Base-by-base conservation (phyloP, 1,140 invertebrate species). In the Ephestia elutella region DNA sequence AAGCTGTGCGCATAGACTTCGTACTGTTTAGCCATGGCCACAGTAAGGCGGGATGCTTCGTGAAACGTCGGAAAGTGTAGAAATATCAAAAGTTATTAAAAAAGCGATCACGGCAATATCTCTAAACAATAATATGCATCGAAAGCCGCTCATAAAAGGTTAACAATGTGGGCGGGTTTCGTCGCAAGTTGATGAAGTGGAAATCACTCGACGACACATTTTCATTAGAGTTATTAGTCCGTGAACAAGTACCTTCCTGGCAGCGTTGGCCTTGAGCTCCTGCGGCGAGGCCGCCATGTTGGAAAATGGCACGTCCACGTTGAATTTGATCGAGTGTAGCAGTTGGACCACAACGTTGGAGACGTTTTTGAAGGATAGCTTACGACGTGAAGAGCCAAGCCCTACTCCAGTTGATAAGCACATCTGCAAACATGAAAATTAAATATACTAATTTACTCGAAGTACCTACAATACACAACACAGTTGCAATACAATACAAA, bases 341-440 rank as follows among this genome's bases (percentile, higher is more conserved):
- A 97, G 89, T 76, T 97, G 95, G 61, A 97, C 94, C 13, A 97
- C 96, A 59, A 97, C 95, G 83, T 95, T 96, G 53, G 95, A 96
- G 0, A 97, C 95, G 86, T 96, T 97, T 86, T 96, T 95, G 90
- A 97, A 97, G 49, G 95, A 96, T 18, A 97, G 90, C 81, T 97
- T 97, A 59, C 95, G 89, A 51, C 94, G 90, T 62, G 92, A 92
- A 55, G 91, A 90, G 0, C 89, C 78, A 77, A 92, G 63, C 90
- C 93, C 73, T 90, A 90, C 66, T 90, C 93, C 77, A 89, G 93
- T 73, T 90, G 92, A 68, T 92, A 90, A 70, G 66, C 89, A 89
- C 84, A 89, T 89, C 89, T 90, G 73, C 13, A 82, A 88, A 70
- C 19, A 57, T 59, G 18, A 63, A 19, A 28, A 49, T 25, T 13